These are phyloP conservation scores for Cerastis leucographa DNA, from an alignment of 2,888 invertebrate species.

Conservation along the genomic window DNA sequence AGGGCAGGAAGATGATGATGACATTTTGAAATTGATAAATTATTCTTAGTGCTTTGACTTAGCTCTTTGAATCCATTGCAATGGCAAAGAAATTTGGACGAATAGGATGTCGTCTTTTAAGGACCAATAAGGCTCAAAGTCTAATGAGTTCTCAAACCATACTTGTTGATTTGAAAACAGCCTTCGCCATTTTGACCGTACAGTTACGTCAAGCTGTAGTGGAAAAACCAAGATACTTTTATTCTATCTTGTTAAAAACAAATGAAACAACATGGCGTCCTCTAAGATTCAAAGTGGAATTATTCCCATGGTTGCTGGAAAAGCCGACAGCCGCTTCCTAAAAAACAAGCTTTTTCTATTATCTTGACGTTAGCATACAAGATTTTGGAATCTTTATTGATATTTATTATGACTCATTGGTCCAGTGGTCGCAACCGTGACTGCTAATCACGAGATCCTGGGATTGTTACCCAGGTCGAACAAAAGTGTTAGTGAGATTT, in stretches of 20 bases:
- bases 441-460: no score
- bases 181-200: no score
- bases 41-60: background rate
- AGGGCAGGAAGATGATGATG: no score
- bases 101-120: constrained; percentile 17
- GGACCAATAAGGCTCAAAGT: background rate
- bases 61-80: background rate
- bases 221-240: background rate
- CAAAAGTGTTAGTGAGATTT: no score
- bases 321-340: background rate
- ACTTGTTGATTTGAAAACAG: background rate
- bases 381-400: no score
- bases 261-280: no score
- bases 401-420: no score
- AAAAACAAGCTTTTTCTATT: background rate
- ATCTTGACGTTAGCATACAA: background rate
- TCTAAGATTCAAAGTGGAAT: background rate
- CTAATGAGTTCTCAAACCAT: constrained; percentile 26
- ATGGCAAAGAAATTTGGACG: background rate
- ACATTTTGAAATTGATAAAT: background rate
- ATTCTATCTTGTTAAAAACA: no score
- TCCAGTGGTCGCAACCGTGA: no score
- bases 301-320: background rate
- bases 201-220: background rate
- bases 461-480: no score